phyloP scores from a whole-genome alignment of 2,797 vertebrate genomes.

The Odontamblyopus lacepedii region DNA sequence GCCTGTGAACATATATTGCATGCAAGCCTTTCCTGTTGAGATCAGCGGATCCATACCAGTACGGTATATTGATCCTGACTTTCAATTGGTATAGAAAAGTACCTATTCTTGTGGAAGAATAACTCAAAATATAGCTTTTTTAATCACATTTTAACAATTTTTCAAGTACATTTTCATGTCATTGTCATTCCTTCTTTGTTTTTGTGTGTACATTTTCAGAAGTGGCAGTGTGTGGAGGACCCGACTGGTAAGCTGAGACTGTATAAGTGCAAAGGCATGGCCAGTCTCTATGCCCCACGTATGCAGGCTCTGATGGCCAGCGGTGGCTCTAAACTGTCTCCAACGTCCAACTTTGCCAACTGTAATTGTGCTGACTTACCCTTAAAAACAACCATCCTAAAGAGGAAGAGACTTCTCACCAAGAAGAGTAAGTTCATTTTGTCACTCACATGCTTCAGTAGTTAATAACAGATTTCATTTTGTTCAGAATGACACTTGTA shows the following conservation, averaged over 20 bases:
- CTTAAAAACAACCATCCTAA: constrained; percentile 72
- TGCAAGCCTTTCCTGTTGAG: background rate
- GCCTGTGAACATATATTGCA: constrained; percentile 11
- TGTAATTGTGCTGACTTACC: constrained; percentile 81
- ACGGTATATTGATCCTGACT: too few relatives aligned
- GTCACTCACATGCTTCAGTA: constrained; percentile 20
- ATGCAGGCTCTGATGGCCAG: constrained; percentile 78
- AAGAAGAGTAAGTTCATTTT: constrained; percentile 85
- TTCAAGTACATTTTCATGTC: background rate
- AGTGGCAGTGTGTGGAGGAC: constrained; percentile 97
- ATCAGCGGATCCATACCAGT: too few relatives aligned
- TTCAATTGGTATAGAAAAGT: too few relatives aligned
- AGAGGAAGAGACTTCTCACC: constrained; percentile 82
- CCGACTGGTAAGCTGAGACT: constrained; percentile 88
- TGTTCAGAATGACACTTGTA: constrained; percentile 34
- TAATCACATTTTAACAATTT: too few relatives aligned
- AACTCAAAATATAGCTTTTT: too few relatives aligned
- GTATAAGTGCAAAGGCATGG: constrained; percentile 91
- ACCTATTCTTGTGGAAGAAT: too few relatives aligned
- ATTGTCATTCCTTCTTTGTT: background rate
- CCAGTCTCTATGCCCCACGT: constrained; percentile 70
- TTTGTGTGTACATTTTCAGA: constrained; percentile 71
- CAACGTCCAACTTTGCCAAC: constrained; percentile 58
- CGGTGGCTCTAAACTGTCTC: constrained; percentile 77
- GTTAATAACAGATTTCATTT: constrained; percentile 47